Evolutionary conservation across 2,113 vertebrate species (phyloP).

Genomic region (Malurus alboscapulatus): DNA sequence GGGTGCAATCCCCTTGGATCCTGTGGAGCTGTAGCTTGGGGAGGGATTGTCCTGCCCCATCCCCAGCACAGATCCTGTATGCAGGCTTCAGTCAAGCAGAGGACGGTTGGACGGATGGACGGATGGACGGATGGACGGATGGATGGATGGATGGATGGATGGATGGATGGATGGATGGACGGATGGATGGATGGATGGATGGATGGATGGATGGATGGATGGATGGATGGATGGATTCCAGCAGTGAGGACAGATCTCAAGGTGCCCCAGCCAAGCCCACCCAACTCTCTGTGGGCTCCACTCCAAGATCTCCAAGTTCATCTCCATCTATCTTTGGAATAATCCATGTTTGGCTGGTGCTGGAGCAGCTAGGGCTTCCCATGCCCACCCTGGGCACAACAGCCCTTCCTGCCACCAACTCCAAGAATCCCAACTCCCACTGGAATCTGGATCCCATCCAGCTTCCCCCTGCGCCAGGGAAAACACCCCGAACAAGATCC

Average conservation of each 20-base stretch:
- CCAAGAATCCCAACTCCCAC: rapidly evolving
- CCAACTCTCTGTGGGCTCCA: not conserved
- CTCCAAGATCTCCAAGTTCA: not conserved
- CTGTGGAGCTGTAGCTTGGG: not conserved
- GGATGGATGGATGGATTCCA: not conserved
- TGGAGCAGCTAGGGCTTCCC: not conserved
- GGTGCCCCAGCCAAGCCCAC: not conserved
- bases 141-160: not conserved
- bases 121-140: not conserved
- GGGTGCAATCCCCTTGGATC: not conserved
- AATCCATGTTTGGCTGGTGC: not conserved
- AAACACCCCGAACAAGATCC: not conserved
- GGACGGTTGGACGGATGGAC: not conserved
- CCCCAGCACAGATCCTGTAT: not conserved
- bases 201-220: not conserved
- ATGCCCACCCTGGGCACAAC: not conserved
- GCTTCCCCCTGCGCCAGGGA: not conserved
- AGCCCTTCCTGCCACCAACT: too few species aligned
- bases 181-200: not conserved
- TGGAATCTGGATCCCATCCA: not conserved
- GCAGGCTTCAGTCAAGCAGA: not conserved
- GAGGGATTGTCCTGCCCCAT: not conserved
- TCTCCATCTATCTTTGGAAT: not conserved
- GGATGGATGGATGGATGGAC: not conserved
- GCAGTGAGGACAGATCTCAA: not conserved